Conservation (phyloP, 2,113 vertebrate genomes). For the Tangachromis dhanisi region DNA sequence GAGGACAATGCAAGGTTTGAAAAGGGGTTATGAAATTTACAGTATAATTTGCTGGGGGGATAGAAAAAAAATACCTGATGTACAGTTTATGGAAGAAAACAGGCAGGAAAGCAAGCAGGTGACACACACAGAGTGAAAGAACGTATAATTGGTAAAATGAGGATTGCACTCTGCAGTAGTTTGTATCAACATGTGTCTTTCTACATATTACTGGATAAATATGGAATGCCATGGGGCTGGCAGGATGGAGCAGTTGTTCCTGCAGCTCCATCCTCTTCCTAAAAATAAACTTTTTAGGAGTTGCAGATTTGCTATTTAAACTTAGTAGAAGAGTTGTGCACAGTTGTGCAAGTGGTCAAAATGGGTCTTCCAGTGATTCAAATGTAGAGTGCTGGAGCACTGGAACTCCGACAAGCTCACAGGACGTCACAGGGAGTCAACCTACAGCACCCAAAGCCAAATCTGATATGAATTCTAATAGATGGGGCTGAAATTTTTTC, state of each 20-base stretch:
- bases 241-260: background rate
- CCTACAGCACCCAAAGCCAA: background rate
- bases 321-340: background rate
- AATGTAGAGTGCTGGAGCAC: background rate
- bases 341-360: background rate
- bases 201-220: background rate
- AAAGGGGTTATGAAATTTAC: background rate
- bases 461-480: background rate
- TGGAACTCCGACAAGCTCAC: background rate
- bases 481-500: rapidly evolving
- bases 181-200: background rate
- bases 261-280: background rate
- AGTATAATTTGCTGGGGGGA: slow-evolving; percentile 5
- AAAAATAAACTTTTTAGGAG: rapidly evolving
- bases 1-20: background rate
- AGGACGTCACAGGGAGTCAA: background rate
- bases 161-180: background rate
- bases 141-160: background rate
- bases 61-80: background rate
- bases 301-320: background rate
- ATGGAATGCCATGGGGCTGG: background rate
- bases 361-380: background rate
- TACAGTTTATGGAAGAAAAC: background rate
- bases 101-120: background rate
- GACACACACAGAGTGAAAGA: background rate